Percentiles rank a stretch among this genome's conserved stretches.
Conservation (phyloP, 2,797 vertebrate genomes). For the Nannoperca obscura region DNA sequence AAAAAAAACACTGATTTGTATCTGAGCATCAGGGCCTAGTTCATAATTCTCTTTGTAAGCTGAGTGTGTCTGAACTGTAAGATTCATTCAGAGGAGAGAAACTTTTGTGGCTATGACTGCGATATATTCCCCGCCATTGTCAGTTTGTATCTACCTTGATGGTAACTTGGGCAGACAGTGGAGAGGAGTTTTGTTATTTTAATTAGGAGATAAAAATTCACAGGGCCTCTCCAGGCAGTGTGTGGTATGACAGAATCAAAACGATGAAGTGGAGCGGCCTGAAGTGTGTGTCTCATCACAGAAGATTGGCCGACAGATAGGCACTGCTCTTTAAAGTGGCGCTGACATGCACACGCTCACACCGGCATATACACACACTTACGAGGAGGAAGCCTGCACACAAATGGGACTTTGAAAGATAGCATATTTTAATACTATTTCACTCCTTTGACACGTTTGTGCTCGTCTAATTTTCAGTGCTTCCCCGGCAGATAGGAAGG, state of each 20-base stretch:
- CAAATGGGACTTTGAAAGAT: slow-evolving; percentile 73
- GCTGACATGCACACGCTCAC: slow-evolving; percentile 60
- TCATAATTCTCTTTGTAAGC: slow-evolving; percentile 77
- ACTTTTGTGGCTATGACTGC: slow-evolving; percentile 74
- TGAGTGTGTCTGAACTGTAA: slow-evolving; percentile 65
- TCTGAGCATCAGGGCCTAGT: slow-evolving; percentile 56
- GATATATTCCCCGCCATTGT: slow-evolving; percentile 77
- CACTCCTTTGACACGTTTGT: slow-evolving; percentile 75
- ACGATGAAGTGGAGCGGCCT: slow-evolving; percentile 84
- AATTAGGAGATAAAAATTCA: slow-evolving; percentile 90
- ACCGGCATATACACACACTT: slow-evolving; percentile 38
- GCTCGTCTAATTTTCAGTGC: slow-evolving; percentile 73
- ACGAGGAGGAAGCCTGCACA: slow-evolving; percentile 50
- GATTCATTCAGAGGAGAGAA: slow-evolving; percentile 67
- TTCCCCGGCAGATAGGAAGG: slow-evolving; percentile 57
- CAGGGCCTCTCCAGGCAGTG: slow-evolving; percentile 87
- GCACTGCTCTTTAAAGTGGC: slow-evolving; percentile 81
- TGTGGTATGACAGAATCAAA: slow-evolving; percentile 88
- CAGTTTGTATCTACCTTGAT: slow-evolving; percentile 87
- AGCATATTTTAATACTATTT: slow-evolving; percentile 79
- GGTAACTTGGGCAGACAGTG: slow-evolving; percentile 83
- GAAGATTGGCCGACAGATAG: slow-evolving; percentile 85
- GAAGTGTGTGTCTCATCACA: slow-evolving; percentile 82
- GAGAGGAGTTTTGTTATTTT: slow-evolving; percentile 89
- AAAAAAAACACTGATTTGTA: slow-evolving; percentile 72